Base-by-base conservation (phyloP, 1,140 invertebrate species). In the Samia ricini region DNA sequence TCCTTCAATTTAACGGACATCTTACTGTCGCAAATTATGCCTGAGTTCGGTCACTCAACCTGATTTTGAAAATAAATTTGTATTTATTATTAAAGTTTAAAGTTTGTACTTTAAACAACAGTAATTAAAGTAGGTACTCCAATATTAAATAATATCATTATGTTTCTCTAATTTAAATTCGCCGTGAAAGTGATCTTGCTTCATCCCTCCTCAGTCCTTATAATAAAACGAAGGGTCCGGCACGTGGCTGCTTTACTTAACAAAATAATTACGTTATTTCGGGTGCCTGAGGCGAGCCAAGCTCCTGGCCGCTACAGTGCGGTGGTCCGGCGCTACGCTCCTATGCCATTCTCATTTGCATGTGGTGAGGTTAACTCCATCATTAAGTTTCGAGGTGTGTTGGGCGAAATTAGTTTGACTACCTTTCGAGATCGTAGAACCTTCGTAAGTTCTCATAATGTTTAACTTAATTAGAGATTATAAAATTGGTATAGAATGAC, bases 191-290 rank as follows among this genome's bases (percentile, higher is more conserved):
- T 15, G 48, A 74, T 72, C 72, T 79, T 76, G 71, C 77, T 76
- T 74, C 57, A 60, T 59, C 64, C 64, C 48, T 56, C 62, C 67
- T 61, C 12, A 42, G 33, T 42, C 7, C 48, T 20, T 61, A 69
- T 63, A 67, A 72, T 73, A 73, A 42, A 76, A 80, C 68, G 60
- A 70, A 71, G 69, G 76, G 62, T 66, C 58, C 19, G 21, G 58
- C 69, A 74, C 76, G 77, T 77, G 72, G 75, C 69, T 69, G 68
- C 67, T 71, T 76, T 76, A 68, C 55, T 56, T 73, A 81, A 77
- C 69, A 73, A 72, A 77, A 73, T 81, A 76, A 83, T 81, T 76
- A 74, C 64, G 61, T 78, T 77, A 79, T 73, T 55, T 23, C 21
- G 12, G n/a, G 50, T 1, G n/a, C 19, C n/a, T 8, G 5, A 55